A percentile compares a stretch with the other conserved stretches of the same genome.
Evolutionary conservation across 2,113 vertebrate species (phyloP).

Genomic region (Psophia crepitans): DNA sequence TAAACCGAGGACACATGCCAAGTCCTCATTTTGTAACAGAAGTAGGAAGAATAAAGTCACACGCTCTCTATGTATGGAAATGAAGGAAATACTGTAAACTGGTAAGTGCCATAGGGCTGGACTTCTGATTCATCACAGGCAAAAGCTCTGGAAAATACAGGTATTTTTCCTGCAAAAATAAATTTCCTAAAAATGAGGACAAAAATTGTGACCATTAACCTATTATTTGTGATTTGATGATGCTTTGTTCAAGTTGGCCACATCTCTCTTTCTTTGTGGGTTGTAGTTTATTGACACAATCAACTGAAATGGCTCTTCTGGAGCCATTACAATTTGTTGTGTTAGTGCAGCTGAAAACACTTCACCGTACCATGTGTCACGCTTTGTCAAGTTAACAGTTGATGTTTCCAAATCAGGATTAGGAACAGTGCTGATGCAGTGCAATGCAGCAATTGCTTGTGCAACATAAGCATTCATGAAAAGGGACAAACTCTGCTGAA

Average conservation of each 20-base stretch:
- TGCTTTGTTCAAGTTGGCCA: neutral
- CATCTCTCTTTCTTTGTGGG: neutral
- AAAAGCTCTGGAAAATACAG: neutral
- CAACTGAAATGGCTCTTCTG: slow-evolving; percentile 41
- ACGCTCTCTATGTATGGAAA: neutral
- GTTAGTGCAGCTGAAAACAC: slow-evolving; percentile 61
- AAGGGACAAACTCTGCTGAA: neutral
- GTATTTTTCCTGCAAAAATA: neutral
- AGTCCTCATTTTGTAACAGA: neutral
- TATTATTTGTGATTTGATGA: neutral
- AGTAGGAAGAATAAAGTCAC: neutral
- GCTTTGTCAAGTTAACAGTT: slow-evolving; percentile 49
- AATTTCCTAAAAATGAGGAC: neutral
- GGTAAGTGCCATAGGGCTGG: neutral
- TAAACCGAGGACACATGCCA: neutral
- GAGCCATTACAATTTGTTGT: slow-evolving; percentile 43
- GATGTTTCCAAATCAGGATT: slow-evolving; percentile 63
- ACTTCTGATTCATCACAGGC: neutral
- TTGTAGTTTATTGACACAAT: slow-evolving; percentile 35
- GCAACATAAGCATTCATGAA: slow-evolving; percentile 40
- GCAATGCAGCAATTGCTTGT: slow-evolving; percentile 48
- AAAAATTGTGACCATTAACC: neutral
- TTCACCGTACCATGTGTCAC: slow-evolving; percentile 33
- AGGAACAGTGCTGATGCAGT: slow-evolving; percentile 64
- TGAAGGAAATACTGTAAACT: neutral